Evolutionary conservation across 2,797 vertebrate genomes (phyloP), one percentile per base, ranked within the genome.

Genomic region (Apodemus agrarius): DNA sequence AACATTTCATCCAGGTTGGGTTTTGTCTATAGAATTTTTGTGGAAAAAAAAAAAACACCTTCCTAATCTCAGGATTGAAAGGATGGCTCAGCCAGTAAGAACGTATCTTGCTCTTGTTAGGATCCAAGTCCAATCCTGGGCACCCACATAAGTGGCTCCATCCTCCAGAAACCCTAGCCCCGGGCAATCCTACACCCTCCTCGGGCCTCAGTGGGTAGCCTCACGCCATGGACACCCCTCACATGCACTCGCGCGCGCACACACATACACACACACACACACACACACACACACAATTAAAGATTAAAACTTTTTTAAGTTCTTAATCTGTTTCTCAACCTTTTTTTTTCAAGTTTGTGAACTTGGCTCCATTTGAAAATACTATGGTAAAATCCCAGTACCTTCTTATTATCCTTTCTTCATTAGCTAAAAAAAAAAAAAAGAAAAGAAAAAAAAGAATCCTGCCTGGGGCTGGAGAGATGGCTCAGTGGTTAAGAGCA

Each of bases 331-430:
- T 74, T 61, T 86, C 37, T 93, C 26, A 52, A 37, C 63, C 29
- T 83, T 82, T 85, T 67, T 26, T 72, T 43, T 43, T 24, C 16
- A 37, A 49, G 34, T 46, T 91, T 89, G 67, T 91, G 46, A 90
- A 72, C 52, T 91, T 93, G 79, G 34, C 37, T 91, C 10, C 76
- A 72, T 63, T 76, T 92, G 80, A 72, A 94, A 93, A 93, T 67
- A 54, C 54, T 81, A 57, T 10, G 19, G 6, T 76, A 80, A 96
- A 93, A 92, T 92, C 69, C 63, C 34, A 89, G 17, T 6, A 37
- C 29, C n/a, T 24, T 86, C 79, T 88, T 13, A 88, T n/a, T 37
- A 13, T 89, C 57, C 24, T 97, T 89, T 74, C 49, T 59, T 79
- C 46, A 76, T 92, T 79, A 89, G 3, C 14, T 2, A 81, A 34